Percentiles rank a stretch among this genome's conserved stretches.
These are phyloP conservation scores for Notodonta dromedarius DNA, from an alignment of 2,888 invertebrate genomes.

Conservation along the genomic window DNA sequence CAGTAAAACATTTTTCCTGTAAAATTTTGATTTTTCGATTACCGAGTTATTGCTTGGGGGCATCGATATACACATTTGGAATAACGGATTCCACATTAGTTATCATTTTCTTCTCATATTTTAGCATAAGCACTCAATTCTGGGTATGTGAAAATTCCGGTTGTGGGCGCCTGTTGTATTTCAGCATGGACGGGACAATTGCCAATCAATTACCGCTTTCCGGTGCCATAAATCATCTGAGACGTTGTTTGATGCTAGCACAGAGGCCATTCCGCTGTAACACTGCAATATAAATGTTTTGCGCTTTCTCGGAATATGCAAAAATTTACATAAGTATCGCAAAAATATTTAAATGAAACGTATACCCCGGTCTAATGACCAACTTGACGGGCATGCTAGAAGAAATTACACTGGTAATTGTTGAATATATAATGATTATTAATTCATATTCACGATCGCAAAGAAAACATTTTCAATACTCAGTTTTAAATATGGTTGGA, in stretches of 20 bases:
- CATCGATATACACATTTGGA: not conserved
- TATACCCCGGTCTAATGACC: conserved; percentile 32
- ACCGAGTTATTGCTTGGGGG: no score
- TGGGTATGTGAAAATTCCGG: not conserved
- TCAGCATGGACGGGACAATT: conserved; percentile 36
- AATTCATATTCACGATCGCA: conserved; percentile 22
- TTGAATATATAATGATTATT: conserved; percentile 19
- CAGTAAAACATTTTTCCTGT: no score
- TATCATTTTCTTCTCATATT: conserved; percentile 9
- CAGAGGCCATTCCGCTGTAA: conserved; percentile 11
- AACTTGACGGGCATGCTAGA: conserved; percentile 27
- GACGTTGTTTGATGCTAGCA: conserved; percentile 22
- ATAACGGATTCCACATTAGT: not conserved
- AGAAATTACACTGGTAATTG: conserved; percentile 30
- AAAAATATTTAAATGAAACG: conserved; percentile 42
- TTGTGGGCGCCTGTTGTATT: conserved; percentile 15
- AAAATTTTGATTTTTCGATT: no score
- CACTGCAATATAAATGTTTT: conserved; percentile 27
- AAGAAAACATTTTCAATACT: conserved; percentile 18
- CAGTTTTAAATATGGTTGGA: conserved; percentile 5
- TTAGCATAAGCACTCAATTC: not conserved
- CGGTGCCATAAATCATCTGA: conserved; percentile 55
- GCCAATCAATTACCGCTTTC: conserved; percentile 57
- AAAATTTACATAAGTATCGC: conserved; percentile 40
- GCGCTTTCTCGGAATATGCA: conserved; percentile 39